Evolutionary conservation across 64 coral and sea anemone species (phyloP), one percentile per base, ranked within the genome.

Genomic region (Montipora capricornis): DNA sequence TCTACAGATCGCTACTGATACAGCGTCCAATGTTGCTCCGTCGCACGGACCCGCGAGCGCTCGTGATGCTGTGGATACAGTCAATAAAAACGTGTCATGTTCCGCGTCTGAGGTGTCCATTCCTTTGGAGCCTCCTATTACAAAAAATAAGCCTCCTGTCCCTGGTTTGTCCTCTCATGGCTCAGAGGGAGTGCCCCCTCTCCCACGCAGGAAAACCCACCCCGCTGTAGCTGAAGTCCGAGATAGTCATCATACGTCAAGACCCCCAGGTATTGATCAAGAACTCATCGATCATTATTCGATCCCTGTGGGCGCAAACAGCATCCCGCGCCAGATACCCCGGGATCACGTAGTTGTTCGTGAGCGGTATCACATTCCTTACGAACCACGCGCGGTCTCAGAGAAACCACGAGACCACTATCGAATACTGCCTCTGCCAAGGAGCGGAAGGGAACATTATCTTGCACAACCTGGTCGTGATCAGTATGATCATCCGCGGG

Each of bases 51-150:
- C 20, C 9, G 17, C 74, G 17, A 76, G 73, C 19, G 73, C 61
- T 20, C 81, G 47, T 66, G 93, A 84, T 6, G 88, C 58, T 3
- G 45, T 26, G 11, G 88, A 80, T 0, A 17, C 47, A 13, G 19
- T 16, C 47, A 90, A 84, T 70, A 79, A 46, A 15, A 89, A 96
- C 19, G 68, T 78, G 26, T 98, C 96, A 1, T 91, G 93, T 84
- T 91, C 96, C 52, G 90, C 96, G 1, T 98, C 96, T 20, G 96
- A 94, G 20, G 96, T 82, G 7, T 95, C 96, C 0, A 68, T 95
- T 19, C 93, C 96, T 51, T 20, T 59, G 14, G 53, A 84, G 14
- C 59, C 15, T 62, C 37, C 49, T 7, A 10, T 37, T 6, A 58
- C 73, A 6, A 80, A 92, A 52, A 73, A 77, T 13, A 91, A 89